Evolutionary conservation across 2,113 vertebrate genomes (phyloP).

Genomic region (Fregata magnificens): DNA sequence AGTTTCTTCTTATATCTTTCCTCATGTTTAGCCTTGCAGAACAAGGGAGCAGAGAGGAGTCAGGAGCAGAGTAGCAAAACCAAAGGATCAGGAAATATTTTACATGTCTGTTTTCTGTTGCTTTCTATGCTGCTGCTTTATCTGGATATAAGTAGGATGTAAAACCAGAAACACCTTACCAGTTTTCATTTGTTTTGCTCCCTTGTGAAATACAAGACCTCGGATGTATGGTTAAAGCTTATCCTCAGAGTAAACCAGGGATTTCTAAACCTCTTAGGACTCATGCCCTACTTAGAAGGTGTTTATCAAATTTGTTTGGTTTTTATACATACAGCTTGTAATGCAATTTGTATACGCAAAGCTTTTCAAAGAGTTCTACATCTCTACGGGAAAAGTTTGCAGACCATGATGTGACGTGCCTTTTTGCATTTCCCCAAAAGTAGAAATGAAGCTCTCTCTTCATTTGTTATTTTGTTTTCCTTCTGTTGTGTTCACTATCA

Average conservation of each 20-base stretch:
- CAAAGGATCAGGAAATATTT: neutral
- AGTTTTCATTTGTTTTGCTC: neutral
- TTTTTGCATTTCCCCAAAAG: neutral
- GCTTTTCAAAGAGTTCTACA: neutral
- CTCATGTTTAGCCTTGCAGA: neutral
- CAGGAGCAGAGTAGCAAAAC: neutral
- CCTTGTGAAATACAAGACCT: slow-evolving; percentile 1
- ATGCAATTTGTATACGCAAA: neutral
- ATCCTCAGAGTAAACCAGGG: neutral
- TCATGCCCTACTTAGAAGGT: slow-evolving; percentile 21
- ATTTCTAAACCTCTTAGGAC: slow-evolving; percentile 55
- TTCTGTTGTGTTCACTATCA: neutral
- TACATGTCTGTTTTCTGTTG: neutral
- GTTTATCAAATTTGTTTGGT: slow-evolving; percentile 6
- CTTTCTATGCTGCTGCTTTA: neutral
- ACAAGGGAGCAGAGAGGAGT: neutral
- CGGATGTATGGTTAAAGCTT: slow-evolving; percentile 10
- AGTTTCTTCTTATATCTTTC: neutral
- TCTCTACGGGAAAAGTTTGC: neutral
- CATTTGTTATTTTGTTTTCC: neutral
- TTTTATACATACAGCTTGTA: neutral
- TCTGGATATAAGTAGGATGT: neutral
- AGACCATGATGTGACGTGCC: neutral
- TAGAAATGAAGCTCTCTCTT: neutral
- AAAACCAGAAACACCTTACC: neutral